Conservation (phyloP, 2,888 invertebrate genomes). For the Molanna angustata region DNA sequence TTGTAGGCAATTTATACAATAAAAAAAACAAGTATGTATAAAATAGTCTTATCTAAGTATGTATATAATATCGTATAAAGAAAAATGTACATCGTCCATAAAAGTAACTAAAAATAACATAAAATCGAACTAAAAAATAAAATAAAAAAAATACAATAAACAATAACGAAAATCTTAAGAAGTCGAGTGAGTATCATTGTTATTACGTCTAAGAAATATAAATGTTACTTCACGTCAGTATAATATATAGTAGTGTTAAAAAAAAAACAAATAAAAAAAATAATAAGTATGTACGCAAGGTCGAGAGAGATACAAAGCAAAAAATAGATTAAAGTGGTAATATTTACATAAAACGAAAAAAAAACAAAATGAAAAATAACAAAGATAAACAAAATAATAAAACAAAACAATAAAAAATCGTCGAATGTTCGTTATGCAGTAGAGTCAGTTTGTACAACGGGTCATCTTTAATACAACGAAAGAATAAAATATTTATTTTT, state of each 20-base stretch:
- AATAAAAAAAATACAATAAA: constrained; percentile 15
- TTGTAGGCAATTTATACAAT: constrained; percentile 30
- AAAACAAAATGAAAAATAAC: background rate
- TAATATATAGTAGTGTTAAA: background rate
- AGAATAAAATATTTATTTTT: constrained; percentile 22
- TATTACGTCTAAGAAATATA: background rate
- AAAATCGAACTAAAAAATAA: constrained; percentile 19
- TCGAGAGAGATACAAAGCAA: background rate
- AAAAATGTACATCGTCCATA: constrained; percentile 25
- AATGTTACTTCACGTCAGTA: background rate
- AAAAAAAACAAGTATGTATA: constrained; percentile 20
- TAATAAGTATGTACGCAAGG: background rate
- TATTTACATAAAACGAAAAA: constrained; percentile 11
- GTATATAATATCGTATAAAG: too few species aligned
- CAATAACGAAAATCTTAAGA: background rate
- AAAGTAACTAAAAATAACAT: constrained; percentile 22
- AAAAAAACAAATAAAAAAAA: constrained; percentile 2
- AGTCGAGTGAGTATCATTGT: constrained; percentile 19
- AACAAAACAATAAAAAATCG: constrained; percentile 23
- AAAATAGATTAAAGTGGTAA: background rate
- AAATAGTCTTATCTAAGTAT: constrained; percentile 18
- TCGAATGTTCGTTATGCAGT: constrained; percentile 28
- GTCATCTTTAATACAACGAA: constrained; percentile 24
- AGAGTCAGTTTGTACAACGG: constrained; percentile 16
- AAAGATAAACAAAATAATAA: constrained; percentile 17